phyloP scores from a whole-genome alignment of 2,888 invertebrate species.

The Acrobasis repandana region DNA sequence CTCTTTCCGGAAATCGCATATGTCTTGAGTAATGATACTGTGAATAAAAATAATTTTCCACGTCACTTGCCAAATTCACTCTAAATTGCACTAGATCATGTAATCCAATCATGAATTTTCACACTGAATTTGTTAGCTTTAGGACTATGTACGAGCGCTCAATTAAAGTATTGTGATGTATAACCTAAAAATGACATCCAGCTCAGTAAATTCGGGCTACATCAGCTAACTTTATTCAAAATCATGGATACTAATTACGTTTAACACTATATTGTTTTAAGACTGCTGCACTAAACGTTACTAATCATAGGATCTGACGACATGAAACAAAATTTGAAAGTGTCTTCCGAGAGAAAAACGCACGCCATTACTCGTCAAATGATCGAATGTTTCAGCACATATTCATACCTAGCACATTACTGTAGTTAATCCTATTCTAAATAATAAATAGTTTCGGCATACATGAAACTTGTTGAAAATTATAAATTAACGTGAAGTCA shows the following conservation, averaged over 20 bases:
- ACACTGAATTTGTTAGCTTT: conserved; percentile 60
- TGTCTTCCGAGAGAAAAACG: conserved; percentile 84
- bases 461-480: conserved; percentile 75
- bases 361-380: conserved; percentile 86
- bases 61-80: conserved; percentile 72
- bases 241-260: conserved; percentile 35
- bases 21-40: conserved; percentile 81
- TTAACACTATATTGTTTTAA: conserved; percentile 42
- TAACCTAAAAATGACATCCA: conserved; percentile 83
- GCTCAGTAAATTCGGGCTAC: conserved; percentile 56
- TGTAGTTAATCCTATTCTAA: conserved; percentile 84
- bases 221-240: conserved; percentile 39
- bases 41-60: conserved; percentile 72
- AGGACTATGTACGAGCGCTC: conserved; percentile 78
- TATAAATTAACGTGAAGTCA: conserved; percentile 71
- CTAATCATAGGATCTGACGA: conserved; percentile 59
- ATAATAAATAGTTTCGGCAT: conserved; percentile 70
- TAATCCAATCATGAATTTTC: conserved; percentile 48
- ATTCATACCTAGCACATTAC: conserved; percentile 89
- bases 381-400: conserved; percentile 74
- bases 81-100: conserved; percentile 40
- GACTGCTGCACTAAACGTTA: conserved; percentile 47
- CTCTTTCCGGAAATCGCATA: conserved; percentile 82
- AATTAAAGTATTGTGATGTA: conserved; percentile 74
- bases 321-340: conserved; percentile 78